phyloP scores from a whole-genome alignment of 2,113 vertebrate genomes.

The Cygnus atratus region DNA sequence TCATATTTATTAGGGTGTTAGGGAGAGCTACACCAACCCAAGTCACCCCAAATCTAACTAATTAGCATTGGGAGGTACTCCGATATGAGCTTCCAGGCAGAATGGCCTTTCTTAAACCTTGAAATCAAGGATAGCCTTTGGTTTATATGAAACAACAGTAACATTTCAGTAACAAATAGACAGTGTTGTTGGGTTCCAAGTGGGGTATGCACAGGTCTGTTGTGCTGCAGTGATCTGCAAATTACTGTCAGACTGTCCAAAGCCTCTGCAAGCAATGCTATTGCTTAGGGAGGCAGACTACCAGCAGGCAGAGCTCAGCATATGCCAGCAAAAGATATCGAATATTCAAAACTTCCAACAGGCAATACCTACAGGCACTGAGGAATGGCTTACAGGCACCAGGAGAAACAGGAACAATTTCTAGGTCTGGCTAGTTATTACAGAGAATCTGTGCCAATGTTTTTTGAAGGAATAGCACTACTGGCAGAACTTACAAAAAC shows the following conservation, averaged over 20 bases:
- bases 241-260: neutral
- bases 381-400: neutral
- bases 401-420: neutral
- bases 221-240: neutral
- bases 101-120: neutral
- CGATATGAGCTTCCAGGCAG: fast-evolving
- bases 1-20: neutral
- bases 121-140: neutral
- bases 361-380: neutral
- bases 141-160: neutral
- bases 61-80: neutral
- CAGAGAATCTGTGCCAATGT: neutral
- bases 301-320: neutral
- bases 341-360: neutral
- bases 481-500: neutral
- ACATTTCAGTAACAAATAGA: neutral
- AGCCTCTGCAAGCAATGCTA: neutral
- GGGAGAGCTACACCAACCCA: neutral
- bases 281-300: neutral
- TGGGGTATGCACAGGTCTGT: fast-evolving
- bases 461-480: neutral
- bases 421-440: neutral
- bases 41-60: neutral
- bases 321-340: neutral
- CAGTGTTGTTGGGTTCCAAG: fast-evolving